Conservation (phyloP, 2,797 vertebrate species). For the Microcaecilia unicolor region DNA sequence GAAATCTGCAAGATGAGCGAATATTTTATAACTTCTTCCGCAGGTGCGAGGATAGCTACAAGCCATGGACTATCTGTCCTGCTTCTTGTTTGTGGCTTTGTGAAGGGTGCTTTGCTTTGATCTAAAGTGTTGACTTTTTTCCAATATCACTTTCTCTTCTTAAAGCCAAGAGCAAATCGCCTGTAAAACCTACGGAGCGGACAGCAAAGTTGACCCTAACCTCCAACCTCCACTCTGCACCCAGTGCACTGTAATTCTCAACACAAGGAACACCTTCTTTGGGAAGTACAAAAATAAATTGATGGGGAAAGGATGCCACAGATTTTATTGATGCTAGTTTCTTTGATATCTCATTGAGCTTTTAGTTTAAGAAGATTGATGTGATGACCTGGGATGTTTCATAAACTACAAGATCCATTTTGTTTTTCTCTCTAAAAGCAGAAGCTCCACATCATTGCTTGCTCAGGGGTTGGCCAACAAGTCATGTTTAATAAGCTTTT, state of each 20-base stretch:
- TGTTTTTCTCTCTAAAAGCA: conserved; percentile 41
- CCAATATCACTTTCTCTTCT: conserved; percentile 77
- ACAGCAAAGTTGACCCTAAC: conserved; percentile 77
- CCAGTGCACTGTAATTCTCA: conserved; percentile 74
- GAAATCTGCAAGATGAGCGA: conserved; percentile 71
- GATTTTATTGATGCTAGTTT: conserved; percentile 58
- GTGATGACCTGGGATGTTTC: conserved; percentile 44
- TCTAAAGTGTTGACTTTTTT: conserved; percentile 79
- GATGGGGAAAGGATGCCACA: conserved; percentile 45
- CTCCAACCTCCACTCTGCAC: conserved; percentile 69
- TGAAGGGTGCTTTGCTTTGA: conserved; percentile 88
- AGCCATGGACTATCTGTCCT: conserved; percentile 82
- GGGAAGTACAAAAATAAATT: conserved; percentile 42
- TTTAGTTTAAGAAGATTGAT: conserved; percentile 50
- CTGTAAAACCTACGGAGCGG: conserved; percentile 73
- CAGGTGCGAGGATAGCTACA: conserved; percentile 89
- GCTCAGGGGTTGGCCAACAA: conserved; percentile 40
- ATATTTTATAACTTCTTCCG: conserved; percentile 69
- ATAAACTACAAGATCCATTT: conserved; percentile 45
- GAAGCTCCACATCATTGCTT: conserved; percentile 35
- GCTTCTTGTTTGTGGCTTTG: conserved; percentile 75
- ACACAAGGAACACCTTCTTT: conserved; percentile 69
- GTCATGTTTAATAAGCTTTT: conserved; percentile 23
- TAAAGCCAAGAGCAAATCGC: conserved; percentile 81
- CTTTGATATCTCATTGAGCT: conserved; percentile 47